phyloP scores from a whole-genome alignment of 2,888 invertebrate genomes.

The Ochropacha duplaris region DNA sequence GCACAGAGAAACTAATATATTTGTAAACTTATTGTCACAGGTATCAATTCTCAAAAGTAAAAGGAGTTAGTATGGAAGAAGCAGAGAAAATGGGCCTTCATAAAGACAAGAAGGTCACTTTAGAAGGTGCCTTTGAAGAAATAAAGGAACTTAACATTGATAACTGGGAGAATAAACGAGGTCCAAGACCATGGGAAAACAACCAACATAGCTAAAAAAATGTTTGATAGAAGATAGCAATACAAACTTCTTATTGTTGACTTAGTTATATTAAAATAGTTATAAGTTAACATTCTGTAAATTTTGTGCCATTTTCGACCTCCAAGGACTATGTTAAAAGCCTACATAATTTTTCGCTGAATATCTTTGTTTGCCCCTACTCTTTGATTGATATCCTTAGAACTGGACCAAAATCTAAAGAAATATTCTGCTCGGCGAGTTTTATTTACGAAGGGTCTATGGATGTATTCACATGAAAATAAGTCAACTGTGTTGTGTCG shows the following conservation, averaged over 20 bases:
- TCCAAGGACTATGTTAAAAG: too few relatives aligned
- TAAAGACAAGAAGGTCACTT: constrained; percentile 85
- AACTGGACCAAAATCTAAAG: too few relatives aligned
- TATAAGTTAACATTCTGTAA: too few relatives aligned
- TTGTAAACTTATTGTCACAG: constrained; percentile 43
- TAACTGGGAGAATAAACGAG: constrained; percentile 93
- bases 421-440: too few relatives aligned
- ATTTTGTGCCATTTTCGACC: too few relatives aligned
- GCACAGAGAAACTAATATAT: background rate
- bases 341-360: too few relatives aligned
- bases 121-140: constrained; percentile 90
- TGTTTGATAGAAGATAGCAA: background rate
- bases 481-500: too few relatives aligned
- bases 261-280: background rate
- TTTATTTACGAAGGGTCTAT: too few relatives aligned
- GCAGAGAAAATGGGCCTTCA: constrained; percentile 87
- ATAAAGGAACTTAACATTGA: constrained; percentile 88
- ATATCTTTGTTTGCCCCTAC: too few relatives aligned
- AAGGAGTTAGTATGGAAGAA: constrained; percentile 84
- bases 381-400: too few relatives aligned
- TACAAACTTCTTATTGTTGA: background rate
- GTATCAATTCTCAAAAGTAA: constrained; percentile 84
- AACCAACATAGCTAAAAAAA: constrained; percentile 33
- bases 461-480: too few relatives aligned
- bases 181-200: constrained; percentile 94